A percentile compares a stretch with the other conserved stretches of the same genome.
phyloP scores from a whole-genome alignment of 2,113 vertebrate genomes.

The Corapipo altera region DNA sequence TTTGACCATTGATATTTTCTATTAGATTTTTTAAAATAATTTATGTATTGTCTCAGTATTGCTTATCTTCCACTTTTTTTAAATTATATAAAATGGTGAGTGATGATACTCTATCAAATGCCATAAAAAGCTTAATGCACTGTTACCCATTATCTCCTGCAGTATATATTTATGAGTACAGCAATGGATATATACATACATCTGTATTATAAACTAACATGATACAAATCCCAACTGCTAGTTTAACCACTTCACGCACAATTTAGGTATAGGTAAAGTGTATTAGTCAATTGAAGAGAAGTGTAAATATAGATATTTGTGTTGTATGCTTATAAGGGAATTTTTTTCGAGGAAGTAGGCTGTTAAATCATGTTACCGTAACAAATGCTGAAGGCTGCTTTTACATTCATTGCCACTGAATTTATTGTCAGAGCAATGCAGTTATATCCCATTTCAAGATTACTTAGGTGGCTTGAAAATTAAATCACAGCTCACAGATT shows the following conservation, averaged over 20 bases:
- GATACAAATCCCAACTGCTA: slow-evolving; percentile 8
- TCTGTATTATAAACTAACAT: background rate
- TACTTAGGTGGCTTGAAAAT: slow-evolving; percentile 66
- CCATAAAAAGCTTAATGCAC: background rate
- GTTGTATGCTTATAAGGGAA: slow-evolving; percentile 30
- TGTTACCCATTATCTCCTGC: background rate
- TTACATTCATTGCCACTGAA: slow-evolving; percentile 64
- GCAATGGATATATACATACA: background rate
- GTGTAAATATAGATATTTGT: slow-evolving; percentile 54
- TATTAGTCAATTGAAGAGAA: slow-evolving; percentile 61
- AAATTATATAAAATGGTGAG: background rate
- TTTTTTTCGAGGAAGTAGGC: slow-evolving; percentile 19
- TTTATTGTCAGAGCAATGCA: slow-evolving; percentile 67
- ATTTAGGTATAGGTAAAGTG: slow-evolving; percentile 32
- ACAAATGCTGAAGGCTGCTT: slow-evolving; percentile 63
- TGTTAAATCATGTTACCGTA: slow-evolving; percentile 74
- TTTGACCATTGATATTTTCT: background rate
- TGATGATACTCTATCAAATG: background rate
- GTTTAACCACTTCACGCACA: background rate
- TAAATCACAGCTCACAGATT: slow-evolving; percentile 60
- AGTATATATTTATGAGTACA: background rate
- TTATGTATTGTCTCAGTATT: background rate
- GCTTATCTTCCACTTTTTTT: background rate
- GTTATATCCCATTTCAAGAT: slow-evolving; percentile 71
- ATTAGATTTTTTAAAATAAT: background rate